These are phyloP conservation scores for Stomatorhinus walkeri DNA, from an alignment of 2,797 vertebrate species.

Conservation along the genomic window DNA sequence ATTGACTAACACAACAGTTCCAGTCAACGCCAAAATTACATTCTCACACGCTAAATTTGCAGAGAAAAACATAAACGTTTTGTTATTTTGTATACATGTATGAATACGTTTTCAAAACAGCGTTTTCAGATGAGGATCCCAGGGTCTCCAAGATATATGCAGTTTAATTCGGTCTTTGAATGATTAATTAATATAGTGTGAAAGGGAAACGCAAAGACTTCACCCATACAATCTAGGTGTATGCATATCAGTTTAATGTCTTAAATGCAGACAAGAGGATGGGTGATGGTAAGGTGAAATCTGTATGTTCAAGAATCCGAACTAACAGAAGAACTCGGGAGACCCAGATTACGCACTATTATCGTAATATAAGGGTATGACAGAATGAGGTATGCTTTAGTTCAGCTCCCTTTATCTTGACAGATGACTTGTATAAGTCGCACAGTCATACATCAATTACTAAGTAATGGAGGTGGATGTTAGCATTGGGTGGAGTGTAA, in stretches of 20 bases:
- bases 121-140: background rate
- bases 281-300: background rate
- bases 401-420: slow-evolving; percentile 33
- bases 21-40: background rate
- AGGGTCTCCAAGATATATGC: background rate
- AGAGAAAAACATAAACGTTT: background rate
- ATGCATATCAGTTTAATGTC: background rate
- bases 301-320: background rate
- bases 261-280: background rate
- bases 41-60: background rate
- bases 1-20: background rate
- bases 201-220: background rate
- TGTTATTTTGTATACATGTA: background rate
- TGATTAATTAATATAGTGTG: background rate
- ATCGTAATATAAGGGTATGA: background rate
- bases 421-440: slow-evolving; percentile 30
- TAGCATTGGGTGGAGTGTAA: slow-evolving; percentile 43
- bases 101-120: background rate
- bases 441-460: slow-evolving; percentile 46
- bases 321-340: background rate
- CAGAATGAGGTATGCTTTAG: slow-evolving; percentile 26
- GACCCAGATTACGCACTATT: background rate
- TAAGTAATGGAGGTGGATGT: slow-evolving; percentile 42
- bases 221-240: background rate
- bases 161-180: background rate